Base-by-base conservation (phyloP, 2,113 vertebrate species). In the Mustela lutreola region DNA sequence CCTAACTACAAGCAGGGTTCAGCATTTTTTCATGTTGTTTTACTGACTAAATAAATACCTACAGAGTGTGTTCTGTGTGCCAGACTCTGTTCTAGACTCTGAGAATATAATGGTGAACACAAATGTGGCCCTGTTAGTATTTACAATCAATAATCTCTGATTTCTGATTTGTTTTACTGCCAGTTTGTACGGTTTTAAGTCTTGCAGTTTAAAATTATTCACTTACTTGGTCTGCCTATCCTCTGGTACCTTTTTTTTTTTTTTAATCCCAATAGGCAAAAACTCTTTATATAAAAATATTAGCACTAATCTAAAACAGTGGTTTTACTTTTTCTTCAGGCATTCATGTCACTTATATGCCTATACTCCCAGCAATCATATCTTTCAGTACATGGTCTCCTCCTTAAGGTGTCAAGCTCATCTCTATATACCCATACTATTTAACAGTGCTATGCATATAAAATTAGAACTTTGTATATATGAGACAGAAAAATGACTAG, bases 31-130 rank as follows among this genome's bases (percentile, higher is more conserved):
- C 53, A 92, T 24, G 7, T 82, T 71, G 26, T 12, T 56, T 95
- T 95, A 88, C 36, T 83, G 24, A 62, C 53, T 39, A 94, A 95
- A 71, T 24, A 95, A 79, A 8, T 62, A 87, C 14, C 56, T 65
- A 79, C 48, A 42, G 21, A 97, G 58, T n/a, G 39, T 7, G 19
- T 80, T 60, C 10, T 83, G 7, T 42, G 22, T 53, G 21, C 8
- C 33, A 85, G 65, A 22, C 36, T 90, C 58, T 89, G 16, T 83
- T 75, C 31, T 62, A 94, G 58, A 90, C 16, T 12, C 42, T 86
- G 39, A 10, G 3, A 86, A 63, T 86, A 39, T 2, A 89, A 89
- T 33, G 28, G 10, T 50, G 42, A 94, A 78, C 42, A 63, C 15
- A 94, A 71, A 75, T 48, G 22, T 28, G 58, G 33, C 53, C 56